Percentiles rank a stretch among this genome's conserved stretches.
Conservation (phyloP, 2,888 invertebrate genomes). For the Volucella bombylans region DNA sequence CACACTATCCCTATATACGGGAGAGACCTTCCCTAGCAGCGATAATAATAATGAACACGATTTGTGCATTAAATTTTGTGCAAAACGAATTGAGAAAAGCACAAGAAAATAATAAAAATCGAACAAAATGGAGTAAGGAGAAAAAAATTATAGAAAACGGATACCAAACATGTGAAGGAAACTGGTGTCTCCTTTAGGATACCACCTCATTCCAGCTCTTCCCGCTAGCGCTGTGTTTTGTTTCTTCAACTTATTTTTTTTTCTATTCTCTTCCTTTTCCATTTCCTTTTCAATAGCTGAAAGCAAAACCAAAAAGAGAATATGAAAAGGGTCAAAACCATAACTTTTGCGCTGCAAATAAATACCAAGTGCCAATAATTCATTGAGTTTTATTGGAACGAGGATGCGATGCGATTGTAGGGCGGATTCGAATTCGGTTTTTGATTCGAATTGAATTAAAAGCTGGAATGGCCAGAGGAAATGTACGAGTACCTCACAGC, state of each 20-base stretch:
- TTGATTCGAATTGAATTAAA: constrained; percentile 28
- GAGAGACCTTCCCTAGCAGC: constrained; percentile 57
- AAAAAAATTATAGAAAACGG: constrained; percentile 35
- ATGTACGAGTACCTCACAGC: constrained; percentile 28
- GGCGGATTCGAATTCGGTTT: constrained; percentile 44
- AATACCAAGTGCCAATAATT: constrained; percentile 73
- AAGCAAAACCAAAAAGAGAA: constrained; percentile 6
- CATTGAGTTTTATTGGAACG: constrained; percentile 72
- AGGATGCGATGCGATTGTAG: constrained; percentile 48
- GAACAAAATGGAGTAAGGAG: neutral
- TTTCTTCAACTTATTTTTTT: constrained; percentile 7
- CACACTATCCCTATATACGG: constrained; percentile 19
- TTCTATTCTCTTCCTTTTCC: too few relatives aligned
- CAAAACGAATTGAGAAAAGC: constrained; percentile 64
- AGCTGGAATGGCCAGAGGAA: constrained; percentile 56
- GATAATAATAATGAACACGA: constrained; percentile 74
- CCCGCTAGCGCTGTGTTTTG: constrained; percentile 35
- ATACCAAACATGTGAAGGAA: constrained; percentile 57
- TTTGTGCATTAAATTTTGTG: constrained; percentile 74
- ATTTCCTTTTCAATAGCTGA: neutral
- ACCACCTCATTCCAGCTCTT: constrained; percentile 20
- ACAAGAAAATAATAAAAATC: constrained; percentile 28
- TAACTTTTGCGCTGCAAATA: constrained; percentile 71
- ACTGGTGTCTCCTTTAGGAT: constrained; percentile 55
- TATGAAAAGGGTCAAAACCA: constrained; percentile 69